Percentiles rank a stretch among this genome's conserved stretches.
Conservation (phyloP, 2,888 invertebrate genomes). For the Calameuta idolon region DNA sequence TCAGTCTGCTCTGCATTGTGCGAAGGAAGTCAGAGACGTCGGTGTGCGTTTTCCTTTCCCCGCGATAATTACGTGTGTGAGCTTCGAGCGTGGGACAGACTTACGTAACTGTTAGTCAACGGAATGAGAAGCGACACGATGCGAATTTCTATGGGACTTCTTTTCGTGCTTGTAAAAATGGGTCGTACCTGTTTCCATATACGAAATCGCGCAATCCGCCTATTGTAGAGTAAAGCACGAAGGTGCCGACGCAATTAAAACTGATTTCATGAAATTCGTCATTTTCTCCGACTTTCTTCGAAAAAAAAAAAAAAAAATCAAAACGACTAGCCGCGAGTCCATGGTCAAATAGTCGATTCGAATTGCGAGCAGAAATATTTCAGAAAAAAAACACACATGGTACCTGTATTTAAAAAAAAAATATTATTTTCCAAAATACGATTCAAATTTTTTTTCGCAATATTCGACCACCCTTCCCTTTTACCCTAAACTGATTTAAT, state of each 20-base stretch:
- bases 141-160: neutral
- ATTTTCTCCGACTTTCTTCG: too few species aligned
- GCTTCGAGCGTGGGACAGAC: constrained; percentile 2
- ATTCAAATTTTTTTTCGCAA: neutral
- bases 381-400: too few species aligned
- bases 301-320: too few species aligned
- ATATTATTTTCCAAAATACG: neutral
- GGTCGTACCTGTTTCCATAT: neutral
- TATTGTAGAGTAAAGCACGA: neutral
- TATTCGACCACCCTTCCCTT: neutral
- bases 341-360: too few species aligned
- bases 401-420: neutral
- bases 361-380: too few species aligned
- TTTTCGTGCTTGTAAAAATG: constrained; percentile 4
- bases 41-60: neutral
- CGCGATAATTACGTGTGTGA: neutral
- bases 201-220: neutral
- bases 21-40: neutral
- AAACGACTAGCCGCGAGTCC: too few species aligned
- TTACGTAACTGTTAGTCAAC: constrained; percentile 3
- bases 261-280: neutral
- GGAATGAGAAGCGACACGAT: neutral
- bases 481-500: neutral
- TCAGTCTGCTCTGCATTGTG: neutral
- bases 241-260: neutral